These are phyloP conservation scores for Grallaria varia DNA, from an alignment of 2,113 vertebrate genomes.

Conservation along the genomic window DNA sequence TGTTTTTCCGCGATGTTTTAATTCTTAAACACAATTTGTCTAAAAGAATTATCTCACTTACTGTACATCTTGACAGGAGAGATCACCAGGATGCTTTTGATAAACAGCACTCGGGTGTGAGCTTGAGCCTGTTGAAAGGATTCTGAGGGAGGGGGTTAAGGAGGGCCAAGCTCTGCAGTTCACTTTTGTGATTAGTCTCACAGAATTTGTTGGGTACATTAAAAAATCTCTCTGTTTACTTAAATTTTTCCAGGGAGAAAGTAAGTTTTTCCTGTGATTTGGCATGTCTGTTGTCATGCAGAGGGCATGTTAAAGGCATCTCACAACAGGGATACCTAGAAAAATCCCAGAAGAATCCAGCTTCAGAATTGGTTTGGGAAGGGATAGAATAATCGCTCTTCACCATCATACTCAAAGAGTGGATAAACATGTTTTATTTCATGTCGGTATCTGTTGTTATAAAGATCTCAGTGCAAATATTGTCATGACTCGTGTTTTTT, in stretches of 20 bases:
- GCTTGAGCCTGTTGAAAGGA: background rate
- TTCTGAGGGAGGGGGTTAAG: background rate
- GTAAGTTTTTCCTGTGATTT: background rate
- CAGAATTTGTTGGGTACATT: background rate
- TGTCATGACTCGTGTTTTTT: background rate
- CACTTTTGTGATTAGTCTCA: background rate
- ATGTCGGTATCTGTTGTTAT: background rate
- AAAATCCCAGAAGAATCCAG: background rate
- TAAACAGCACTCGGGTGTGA: background rate
- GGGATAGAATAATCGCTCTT: background rate
- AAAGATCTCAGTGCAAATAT: background rate
- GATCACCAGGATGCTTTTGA: background rate
- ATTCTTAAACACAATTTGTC: background rate
- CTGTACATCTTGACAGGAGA: background rate
- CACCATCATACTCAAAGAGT: background rate
- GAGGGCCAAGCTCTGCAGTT: background rate
- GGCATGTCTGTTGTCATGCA: background rate
- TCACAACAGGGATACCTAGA: background rate
- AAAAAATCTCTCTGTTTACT: background rate
- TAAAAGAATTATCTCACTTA: background rate
- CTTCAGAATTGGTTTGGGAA: background rate
- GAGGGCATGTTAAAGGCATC: background rate
- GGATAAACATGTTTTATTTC: background rate
- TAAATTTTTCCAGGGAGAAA: background rate
- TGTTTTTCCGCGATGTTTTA: constrained; percentile 1